Conservation (phyloP, 1,140 invertebrate genomes). For the Pseudobourletiella spinata region DNA sequence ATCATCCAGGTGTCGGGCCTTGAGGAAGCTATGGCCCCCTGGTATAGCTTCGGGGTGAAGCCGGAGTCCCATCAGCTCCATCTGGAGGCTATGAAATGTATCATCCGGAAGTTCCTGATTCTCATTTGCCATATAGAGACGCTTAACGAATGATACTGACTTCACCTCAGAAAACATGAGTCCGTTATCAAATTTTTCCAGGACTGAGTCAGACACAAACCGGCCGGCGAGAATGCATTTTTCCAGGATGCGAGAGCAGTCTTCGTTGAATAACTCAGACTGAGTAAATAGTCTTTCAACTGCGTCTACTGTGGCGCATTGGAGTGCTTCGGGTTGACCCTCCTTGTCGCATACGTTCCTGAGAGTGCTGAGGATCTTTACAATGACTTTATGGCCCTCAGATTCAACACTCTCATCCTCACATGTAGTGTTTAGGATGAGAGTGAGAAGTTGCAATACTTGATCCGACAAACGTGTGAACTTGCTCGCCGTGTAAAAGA, state of each 20-base stretch:
- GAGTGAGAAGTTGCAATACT: background rate
- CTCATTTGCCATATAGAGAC: background rate
- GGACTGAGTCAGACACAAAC: background rate
- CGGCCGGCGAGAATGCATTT: background rate
- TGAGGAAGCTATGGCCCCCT: too few relatives aligned
- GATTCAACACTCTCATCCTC: background rate
- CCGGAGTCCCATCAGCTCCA: conserved; percentile 1
- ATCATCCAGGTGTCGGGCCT: too few relatives aligned
- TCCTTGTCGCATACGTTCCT: background rate
- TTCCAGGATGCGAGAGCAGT: background rate
- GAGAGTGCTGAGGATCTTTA: background rate
- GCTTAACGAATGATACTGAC: background rate
- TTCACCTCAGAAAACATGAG: background rate
- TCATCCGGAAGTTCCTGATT: background rate
- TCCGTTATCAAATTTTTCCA: conserved; percentile 1
- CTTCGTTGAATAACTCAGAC: background rate
- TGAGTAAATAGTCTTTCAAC: background rate
- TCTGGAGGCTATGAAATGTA: background rate
- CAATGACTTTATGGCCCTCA: background rate
- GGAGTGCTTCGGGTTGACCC: background rate
- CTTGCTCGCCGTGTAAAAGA: background rate
- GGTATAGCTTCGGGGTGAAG: too few relatives aligned
- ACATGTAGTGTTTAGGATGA: too few relatives aligned
- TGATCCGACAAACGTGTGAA: background rate
- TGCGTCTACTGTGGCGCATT: background rate